Evolutionary conservation across 2,113 vertebrate species (phyloP).

Genomic region (Pithys albifrons): DNA sequence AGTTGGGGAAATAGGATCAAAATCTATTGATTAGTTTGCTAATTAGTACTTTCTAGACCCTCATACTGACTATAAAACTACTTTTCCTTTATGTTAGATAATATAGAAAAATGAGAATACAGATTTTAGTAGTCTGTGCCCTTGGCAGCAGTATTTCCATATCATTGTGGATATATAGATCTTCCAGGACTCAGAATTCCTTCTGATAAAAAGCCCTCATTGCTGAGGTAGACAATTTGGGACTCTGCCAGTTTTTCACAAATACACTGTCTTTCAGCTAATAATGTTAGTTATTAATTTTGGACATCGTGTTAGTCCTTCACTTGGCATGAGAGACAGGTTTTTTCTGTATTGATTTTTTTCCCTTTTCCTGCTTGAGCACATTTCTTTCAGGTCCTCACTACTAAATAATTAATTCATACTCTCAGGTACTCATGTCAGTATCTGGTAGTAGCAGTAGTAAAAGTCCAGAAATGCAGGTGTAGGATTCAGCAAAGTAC

Average conservation of each 20-base stretch:
- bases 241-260: neutral
- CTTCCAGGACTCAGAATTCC: neutral
- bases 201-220: neutral
- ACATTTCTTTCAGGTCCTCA: conserved; percentile 11
- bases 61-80: neutral
- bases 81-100: neutral
- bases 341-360: conserved; percentile 43
- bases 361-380: neutral
- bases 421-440: conserved; percentile 32
- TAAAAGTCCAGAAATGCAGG: conserved; percentile 13
- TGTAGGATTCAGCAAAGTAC: conserved; percentile 12
- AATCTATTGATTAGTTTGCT: neutral
- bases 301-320: neutral
- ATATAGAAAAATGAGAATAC: neutral
- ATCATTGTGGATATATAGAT: neutral
- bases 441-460: conserved; percentile 15
- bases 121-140: neutral
- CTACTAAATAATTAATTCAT: conserved; percentile 60
- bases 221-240: neutral
- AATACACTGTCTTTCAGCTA: conserved; percentile 22
- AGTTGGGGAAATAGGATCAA: neutral
- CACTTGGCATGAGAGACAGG: neutral
- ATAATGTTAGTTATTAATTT: conserved; percentile 55
- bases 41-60: neutral
- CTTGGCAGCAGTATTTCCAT: neutral